Conservation (phyloP, 2,113 vertebrate species). For the Loxodonta africana region DNA sequence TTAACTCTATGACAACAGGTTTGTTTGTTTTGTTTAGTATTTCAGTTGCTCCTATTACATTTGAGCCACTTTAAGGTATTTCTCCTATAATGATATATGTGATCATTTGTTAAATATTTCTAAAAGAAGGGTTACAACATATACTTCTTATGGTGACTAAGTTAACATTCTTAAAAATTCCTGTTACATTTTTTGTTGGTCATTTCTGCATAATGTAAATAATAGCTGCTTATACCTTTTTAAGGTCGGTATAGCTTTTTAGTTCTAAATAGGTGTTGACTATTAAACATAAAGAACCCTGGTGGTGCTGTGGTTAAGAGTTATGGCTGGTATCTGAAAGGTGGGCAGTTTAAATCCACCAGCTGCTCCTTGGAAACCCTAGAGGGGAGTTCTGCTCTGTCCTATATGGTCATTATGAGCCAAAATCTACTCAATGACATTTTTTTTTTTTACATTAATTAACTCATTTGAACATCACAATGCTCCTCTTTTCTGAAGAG, state of each 20-base stretch:
- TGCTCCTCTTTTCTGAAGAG: not conserved
- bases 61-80: not conserved
- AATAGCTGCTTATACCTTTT: not conserved
- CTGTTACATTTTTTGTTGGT: not conserved
- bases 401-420: too few relatives aligned
- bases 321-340: too few relatives aligned
- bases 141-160: not conserved
- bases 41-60: not conserved
- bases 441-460: too few relatives aligned
- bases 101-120: not conserved
- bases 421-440: too few relatives aligned
- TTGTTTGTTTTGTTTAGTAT: not conserved
- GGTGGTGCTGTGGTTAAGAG: too few relatives aligned
- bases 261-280: not conserved
- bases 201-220: not conserved
- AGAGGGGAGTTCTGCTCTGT: too few relatives aligned
- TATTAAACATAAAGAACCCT: not conserved
- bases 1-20: too few relatives aligned
- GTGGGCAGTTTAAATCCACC: too few relatives aligned
- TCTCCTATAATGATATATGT: not conserved
- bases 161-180: conserved; percentile 34
- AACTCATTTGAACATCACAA: not conserved
- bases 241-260: not conserved
- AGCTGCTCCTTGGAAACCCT: too few relatives aligned
- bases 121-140: not conserved